A percentile compares a stretch with the other conserved stretches of the same genome.
Conservation (phyloP, 1,140 invertebrate species). For the Tribolium madens region DNA sequence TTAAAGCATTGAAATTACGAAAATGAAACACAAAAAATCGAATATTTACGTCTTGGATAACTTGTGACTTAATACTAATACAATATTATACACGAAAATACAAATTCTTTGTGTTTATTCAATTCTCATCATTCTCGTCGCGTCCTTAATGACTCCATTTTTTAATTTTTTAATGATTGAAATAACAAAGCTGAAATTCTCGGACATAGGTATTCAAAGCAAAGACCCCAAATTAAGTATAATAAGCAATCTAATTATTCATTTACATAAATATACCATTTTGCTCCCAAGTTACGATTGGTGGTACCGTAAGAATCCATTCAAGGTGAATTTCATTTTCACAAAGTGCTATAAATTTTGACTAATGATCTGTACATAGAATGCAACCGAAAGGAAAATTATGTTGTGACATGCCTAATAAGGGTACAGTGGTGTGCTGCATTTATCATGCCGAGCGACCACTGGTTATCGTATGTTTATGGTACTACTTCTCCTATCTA, state of each 20-base stretch:
- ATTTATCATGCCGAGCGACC: conserved; percentile 1
- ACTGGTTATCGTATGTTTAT: conserved; percentile 7
- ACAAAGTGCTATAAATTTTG: not conserved
- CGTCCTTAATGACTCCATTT: not conserved
- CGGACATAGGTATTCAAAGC: too few relatives aligned
- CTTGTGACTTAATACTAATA: too few relatives aligned
- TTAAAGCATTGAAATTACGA: too few relatives aligned
- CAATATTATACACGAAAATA: too few relatives aligned
- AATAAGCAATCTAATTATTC: conserved; percentile 12
- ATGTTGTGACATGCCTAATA: conserved; percentile 29
- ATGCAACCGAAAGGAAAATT: conserved; percentile 9
- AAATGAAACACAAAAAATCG: too few relatives aligned
- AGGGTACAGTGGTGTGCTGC: not conserved
- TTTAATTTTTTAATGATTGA: not conserved
- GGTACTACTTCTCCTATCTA: not conserved
- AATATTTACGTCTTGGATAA: too few relatives aligned
- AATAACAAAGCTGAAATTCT: conserved; percentile 8
- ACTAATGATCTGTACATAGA: not conserved
- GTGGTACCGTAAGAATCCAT: not conserved
- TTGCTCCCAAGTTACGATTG: too few relatives aligned
- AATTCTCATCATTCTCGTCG: too few relatives aligned
- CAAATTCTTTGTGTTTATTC: too few relatives aligned
- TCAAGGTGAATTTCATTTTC: not conserved
- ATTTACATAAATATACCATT: not conserved
- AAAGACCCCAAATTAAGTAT: not conserved